These are phyloP conservation scores for Limosa lapponica DNA, from an alignment of 2,797 vertebrate genomes.

Conservation along the genomic window DNA sequence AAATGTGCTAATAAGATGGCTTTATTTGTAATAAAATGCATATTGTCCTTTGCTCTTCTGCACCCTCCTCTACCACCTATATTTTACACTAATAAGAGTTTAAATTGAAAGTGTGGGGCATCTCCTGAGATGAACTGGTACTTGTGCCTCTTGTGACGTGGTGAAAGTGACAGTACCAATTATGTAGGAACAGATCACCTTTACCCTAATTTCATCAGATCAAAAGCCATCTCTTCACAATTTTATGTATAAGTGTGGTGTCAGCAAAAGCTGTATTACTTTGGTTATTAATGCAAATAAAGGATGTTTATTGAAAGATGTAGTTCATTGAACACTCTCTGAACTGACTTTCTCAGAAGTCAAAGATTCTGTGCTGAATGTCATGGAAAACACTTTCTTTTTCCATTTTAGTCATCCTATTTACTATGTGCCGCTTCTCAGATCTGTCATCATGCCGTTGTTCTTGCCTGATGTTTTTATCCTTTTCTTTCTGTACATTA, in stretches of 20 bases:
- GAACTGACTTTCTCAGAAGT: constrained; percentile 54
- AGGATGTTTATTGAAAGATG: constrained; percentile 25
- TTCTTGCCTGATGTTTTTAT: constrained; percentile 41
- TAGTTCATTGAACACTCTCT: neutral
- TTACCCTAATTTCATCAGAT: constrained; percentile 15
- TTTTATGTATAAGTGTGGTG: neutral
- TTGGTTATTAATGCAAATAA: constrained; percentile 19
- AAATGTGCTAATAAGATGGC: neutral
- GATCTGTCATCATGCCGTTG: constrained; percentile 24
- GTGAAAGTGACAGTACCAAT: neutral
- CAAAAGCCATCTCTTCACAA: neutral
- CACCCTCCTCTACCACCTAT: neutral
- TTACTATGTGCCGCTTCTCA: constrained; percentile 22
- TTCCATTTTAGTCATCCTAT: constrained; percentile 40
- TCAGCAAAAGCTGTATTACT: constrained; percentile 16
- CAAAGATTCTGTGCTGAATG: neutral
- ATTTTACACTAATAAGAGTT: neutral
- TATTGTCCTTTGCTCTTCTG: neutral
- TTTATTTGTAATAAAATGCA: neutral
- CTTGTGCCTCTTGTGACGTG: neutral
- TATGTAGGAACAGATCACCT: neutral
- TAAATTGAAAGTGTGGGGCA: neutral
- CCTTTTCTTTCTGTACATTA: constrained; percentile 12
- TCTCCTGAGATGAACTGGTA: neutral
- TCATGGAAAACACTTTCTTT: constrained; percentile 25